Base-by-base conservation (phyloP, 1,140 invertebrate genomes). In the Charaxes varanes region DNA sequence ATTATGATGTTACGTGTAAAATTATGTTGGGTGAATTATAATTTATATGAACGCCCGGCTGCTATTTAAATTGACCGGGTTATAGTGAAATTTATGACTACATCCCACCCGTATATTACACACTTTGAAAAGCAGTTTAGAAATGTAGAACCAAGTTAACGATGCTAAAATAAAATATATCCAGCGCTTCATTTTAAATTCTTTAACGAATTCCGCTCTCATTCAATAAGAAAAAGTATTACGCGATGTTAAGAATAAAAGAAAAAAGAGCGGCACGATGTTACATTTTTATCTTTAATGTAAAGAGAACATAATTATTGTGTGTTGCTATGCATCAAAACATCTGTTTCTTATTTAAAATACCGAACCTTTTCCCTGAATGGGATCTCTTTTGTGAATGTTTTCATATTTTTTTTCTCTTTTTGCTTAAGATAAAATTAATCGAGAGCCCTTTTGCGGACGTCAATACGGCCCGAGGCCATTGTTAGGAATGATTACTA, bases 401-500 rank as follows among this genome's bases (percentile, higher is more conserved):
- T 59, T 52, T 62, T 61, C 57, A 59, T 62, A 44, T 68, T 62
- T 62, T 62, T 40, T 61, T 69, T 60, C 76, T 69, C 68, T 70
- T 65, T 51, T 57, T 70, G 62, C 60, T 66, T 62, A 73, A 68
- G 62, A 52, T 59, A 57, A 70, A 71, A 77, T 76, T 77, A 81
- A 82, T 78, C 71, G 63, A 62, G 62, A 54, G 54, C 43, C 55
- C 62, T 65, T n/a, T 71, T 66, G 50, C 65, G 65, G 68, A 82
- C 69, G 78, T 78, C 65, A 74, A 80, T 78, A 79, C 66, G 72
- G 63, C 66, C 62, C 36, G 41, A 43, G 62, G 67, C 60, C 62
- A 76, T 82, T 79, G 72, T 79, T 70, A 65, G 51, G 45, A 62
- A 63, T 74, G 62, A 79, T 78, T 76, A 74, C 60, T 67, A 66